These are phyloP conservation scores for Megalops cyprinoides DNA, from an alignment of 2,797 vertebrate genomes.

Conservation along the genomic window DNA sequence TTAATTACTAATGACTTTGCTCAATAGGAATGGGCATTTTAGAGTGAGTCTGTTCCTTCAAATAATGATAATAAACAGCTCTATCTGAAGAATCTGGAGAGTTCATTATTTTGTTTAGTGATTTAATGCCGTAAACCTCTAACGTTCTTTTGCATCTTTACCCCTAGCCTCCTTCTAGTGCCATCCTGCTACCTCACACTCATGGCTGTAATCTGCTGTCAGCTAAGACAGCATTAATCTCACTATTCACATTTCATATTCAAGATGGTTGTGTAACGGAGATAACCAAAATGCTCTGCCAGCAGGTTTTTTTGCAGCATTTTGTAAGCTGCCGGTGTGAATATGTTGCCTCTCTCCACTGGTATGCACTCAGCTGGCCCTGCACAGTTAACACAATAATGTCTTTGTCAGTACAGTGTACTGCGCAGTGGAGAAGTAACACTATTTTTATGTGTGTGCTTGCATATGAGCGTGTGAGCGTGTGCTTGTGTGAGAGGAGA, in stretches of 20 bases:
- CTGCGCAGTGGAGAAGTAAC: not conserved
- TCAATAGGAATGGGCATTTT: not conserved
- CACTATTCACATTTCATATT: conserved; percentile 28
- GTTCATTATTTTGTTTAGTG: not conserved
- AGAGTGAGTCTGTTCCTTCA: not conserved
- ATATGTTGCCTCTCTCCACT: not conserved
- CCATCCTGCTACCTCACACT: not conserved
- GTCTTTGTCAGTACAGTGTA: not conserved
- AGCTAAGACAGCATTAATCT: conserved; percentile 26
- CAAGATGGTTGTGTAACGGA: conserved; percentile 24
- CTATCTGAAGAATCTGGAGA: not conserved
- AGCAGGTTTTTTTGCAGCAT: conserved; percentile 24
- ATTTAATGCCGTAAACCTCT: not conserved
- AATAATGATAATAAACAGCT: not conserved
- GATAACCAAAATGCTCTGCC: conserved; percentile 29
- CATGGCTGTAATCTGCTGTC: conserved; percentile 27
- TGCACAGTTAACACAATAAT: not conserved
- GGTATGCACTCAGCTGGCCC: not conserved
- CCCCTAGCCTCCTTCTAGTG: not conserved
- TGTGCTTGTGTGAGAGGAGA: not conserved
- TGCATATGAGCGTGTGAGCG: not conserved
- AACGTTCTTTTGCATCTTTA: not conserved
- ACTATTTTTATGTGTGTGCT: too few species aligned
- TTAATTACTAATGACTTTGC: too few species aligned
- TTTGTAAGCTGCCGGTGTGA: not conserved